Evolutionary conservation across 92 coral and sea anemone species (phyloP).

Genomic region (Palythoa caribaeorum): DNA sequence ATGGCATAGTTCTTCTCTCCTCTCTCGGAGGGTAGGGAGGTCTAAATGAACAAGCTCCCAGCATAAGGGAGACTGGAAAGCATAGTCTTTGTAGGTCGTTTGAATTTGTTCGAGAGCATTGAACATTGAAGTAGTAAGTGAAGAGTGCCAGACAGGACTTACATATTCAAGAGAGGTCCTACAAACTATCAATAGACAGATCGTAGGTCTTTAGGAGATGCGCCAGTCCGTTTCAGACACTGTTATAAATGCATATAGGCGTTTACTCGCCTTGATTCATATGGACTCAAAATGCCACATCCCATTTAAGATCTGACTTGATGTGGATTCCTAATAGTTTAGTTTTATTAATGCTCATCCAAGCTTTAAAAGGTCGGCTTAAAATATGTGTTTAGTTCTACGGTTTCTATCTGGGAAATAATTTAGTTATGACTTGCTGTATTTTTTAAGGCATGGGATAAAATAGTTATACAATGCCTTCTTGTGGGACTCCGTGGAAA

Average conservation of each 20-base stretch:
- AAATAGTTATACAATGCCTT: no score
- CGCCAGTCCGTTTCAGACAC: conserved; percentile 17
- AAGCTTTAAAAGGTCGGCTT: no score
- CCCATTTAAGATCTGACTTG: not conserved
- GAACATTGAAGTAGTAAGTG: not conserved
- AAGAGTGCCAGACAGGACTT: not conserved
- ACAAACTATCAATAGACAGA: not conserved
- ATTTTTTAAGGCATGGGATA: no score
- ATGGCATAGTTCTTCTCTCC: no score
- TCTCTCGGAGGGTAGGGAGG: no score
- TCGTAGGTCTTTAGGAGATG: not conserved
- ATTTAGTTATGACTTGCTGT: no score
- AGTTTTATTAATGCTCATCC: no score
- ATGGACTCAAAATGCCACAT: not conserved
- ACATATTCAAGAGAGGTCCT: not conserved
- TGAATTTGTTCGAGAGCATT: not conserved
- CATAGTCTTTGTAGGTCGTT: not conserved
- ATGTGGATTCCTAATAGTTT: not conserved
- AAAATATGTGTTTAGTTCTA: no score
- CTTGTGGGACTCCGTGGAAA: no score
- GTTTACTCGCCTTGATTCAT: not conserved
- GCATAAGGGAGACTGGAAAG: not conserved
- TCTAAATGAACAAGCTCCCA: not conserved
- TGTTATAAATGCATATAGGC: not conserved
- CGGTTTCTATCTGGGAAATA: no score